Conservation (phyloP, 2,888 invertebrate genomes). For the Dusona sp. region DNA sequence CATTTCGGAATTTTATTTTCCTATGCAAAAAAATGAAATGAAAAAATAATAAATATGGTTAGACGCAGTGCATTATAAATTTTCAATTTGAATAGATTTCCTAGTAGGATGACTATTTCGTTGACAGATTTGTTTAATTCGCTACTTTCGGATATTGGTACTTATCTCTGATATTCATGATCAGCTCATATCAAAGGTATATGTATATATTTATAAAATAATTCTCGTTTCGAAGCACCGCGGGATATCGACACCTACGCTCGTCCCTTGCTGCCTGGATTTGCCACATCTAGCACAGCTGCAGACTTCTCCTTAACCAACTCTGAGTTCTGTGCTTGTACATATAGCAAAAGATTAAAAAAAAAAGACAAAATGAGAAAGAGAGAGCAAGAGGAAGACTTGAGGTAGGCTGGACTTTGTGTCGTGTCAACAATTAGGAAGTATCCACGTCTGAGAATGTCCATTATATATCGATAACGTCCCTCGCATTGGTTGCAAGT, state of each 20-base stretch:
- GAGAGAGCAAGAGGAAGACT: slow-evolving; percentile 22
- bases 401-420: slow-evolving; percentile 44
- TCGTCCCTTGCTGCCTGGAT: slow-evolving; percentile 30
- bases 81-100: background rate
- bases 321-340: slow-evolving; percentile 35
- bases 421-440: slow-evolving; percentile 82
- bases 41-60: too few relatives aligned
- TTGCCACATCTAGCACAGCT: slow-evolving; percentile 46
- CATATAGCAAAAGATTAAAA: slow-evolving; percentile 3
- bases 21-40: background rate
- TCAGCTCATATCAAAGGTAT: slow-evolving; percentile 29
- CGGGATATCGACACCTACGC: slow-evolving; percentile 68
- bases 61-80: background rate
- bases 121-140: slow-evolving; percentile 37
- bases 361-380: background rate
- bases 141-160: slow-evolving; percentile 3
- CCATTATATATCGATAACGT: slow-evolving; percentile 78
- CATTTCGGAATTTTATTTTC: background rate
- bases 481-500: slow-evolving; percentile 62
- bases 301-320: slow-evolving; percentile 29
- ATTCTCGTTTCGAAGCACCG: slow-evolving; percentile 67
- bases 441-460: slow-evolving; percentile 80
- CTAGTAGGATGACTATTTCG: background rate
- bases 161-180: slow-evolving; percentile 7
- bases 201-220: slow-evolving; percentile 38